Conservation (phyloP, 2,888 invertebrate species). For the Caenorhabditis sp. region DNA sequence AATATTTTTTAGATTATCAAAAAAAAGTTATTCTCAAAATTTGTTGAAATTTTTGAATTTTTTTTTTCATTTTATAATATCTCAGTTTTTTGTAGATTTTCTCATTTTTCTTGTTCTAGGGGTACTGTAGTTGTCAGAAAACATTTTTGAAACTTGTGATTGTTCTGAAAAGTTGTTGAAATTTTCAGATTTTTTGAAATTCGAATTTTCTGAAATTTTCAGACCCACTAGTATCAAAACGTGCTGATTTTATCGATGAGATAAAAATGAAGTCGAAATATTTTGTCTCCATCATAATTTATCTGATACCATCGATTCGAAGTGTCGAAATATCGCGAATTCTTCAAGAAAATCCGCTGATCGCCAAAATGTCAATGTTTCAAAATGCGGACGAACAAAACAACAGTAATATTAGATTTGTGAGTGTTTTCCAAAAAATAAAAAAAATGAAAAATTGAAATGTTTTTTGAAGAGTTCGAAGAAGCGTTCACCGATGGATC, state of each 20-base stretch:
- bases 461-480: slow-evolving; percentile 27
- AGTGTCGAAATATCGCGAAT: slow-evolving; percentile 4
- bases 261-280: too few species aligned
- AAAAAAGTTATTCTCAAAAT: too few species aligned
- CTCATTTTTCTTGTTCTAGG: neutral
- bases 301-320: too few species aligned
- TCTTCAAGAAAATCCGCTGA: slow-evolving; percentile 19
- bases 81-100: neutral
- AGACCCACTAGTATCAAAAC: too few species aligned
- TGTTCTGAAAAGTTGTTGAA: too few species aligned
- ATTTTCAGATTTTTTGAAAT: too few species aligned
- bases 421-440: slow-evolving; percentile 2
- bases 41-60: neutral
- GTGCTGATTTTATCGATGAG: too few species aligned
- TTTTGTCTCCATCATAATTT: too few species aligned
- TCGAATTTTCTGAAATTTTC: too few species aligned
- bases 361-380: slow-evolving; percentile 33
- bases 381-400: neutral
- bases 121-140: too few species aligned
- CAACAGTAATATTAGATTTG: neutral
- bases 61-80: neutral
- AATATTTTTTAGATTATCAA: too few species aligned
- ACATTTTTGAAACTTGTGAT: too few species aligned
- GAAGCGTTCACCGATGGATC: slow-evolving; percentile 11
- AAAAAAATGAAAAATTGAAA: slow-evolving; percentile 6